Percentiles rank a stretch among this genome's conserved stretches.
These are phyloP conservation scores for Drosophila imparisetae DNA, from an alignment of 2,888 invertebrate genomes.

Conservation along the genomic window DNA sequence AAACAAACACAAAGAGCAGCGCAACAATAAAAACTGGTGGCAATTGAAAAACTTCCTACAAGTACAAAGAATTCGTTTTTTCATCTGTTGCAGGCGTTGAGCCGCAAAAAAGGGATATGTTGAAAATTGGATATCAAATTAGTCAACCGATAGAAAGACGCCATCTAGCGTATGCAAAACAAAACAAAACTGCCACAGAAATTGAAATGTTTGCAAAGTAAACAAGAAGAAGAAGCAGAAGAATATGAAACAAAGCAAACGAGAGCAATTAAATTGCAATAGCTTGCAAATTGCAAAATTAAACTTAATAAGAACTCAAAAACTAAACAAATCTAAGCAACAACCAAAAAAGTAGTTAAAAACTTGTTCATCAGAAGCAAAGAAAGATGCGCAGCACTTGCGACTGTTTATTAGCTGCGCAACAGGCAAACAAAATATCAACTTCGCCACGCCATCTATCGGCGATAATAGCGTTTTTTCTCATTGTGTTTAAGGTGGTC, in stretches of 20 bases:
- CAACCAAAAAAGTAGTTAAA: not conserved
- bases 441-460: constrained; percentile 9
- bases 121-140: constrained; percentile 45
- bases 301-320: not conserved
- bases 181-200: not conserved
- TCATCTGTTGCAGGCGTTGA: not conserved
- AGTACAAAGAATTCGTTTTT: constrained; percentile 6
- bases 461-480: not conserved
- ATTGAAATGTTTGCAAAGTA: not conserved
- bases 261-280: not conserved
- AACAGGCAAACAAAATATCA: not conserved
- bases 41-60: constrained; percentile 12
- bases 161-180: constrained; percentile 15
- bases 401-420: not conserved
- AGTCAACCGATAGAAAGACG: constrained; percentile 16
- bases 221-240: not conserved
- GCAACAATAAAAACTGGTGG: constrained; percentile 8
- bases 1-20: constrained; percentile 1
- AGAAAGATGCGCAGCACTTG: not conserved
- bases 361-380: not conserved
- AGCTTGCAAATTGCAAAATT: not conserved
- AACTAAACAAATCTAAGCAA: not conserved
- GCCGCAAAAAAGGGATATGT: constrained; percentile 5
- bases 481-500: constrained; percentile 25
- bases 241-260: not conserved